Conservation (phyloP, 2,888 invertebrate species). For the Eilema caniola region DNA sequence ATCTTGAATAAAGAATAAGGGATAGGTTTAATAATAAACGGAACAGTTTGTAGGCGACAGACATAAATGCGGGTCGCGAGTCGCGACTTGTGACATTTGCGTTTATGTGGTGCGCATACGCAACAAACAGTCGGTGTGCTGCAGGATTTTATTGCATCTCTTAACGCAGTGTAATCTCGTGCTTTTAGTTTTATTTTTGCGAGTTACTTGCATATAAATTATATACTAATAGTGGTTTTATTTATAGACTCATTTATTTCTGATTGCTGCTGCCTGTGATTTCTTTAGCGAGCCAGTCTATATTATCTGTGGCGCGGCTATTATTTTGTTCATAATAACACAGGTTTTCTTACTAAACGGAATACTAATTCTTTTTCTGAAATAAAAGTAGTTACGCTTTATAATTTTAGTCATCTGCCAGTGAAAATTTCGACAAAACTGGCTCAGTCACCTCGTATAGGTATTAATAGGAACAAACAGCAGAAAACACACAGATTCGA, state of each 20-base stretch:
- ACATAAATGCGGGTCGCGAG: constrained; percentile 33
- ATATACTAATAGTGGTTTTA: neutral
- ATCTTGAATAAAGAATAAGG: constrained; percentile 70
- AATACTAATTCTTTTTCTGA: too few species aligned
- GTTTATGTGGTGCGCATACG: constrained; percentile 34
- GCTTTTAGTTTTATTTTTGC: constrained; percentile 21
- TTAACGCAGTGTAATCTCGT: constrained; percentile 24
- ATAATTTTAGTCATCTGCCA: too few species aligned
- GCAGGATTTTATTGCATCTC: constrained; percentile 40
- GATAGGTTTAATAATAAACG: constrained; percentile 51
- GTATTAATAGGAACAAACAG: too few species aligned
- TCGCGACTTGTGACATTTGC: constrained; percentile 43
- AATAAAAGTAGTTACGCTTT: too few species aligned
- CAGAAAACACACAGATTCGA: too few species aligned
- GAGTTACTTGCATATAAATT: constrained; percentile 13
- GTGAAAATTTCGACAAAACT: too few species aligned
- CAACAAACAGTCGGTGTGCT: constrained; percentile 29
- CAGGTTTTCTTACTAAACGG: neutral
- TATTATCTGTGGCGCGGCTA: too few species aligned
- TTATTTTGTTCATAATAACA: neutral
- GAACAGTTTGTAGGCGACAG: constrained; percentile 49
- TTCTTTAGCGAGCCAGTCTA: too few species aligned
- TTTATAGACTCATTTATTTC: neutral
- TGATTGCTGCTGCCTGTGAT: neutral
- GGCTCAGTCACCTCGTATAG: too few species aligned